phyloP scores from a whole-genome alignment of 2,113 vertebrate species.

The Tor tambroides region DNA sequence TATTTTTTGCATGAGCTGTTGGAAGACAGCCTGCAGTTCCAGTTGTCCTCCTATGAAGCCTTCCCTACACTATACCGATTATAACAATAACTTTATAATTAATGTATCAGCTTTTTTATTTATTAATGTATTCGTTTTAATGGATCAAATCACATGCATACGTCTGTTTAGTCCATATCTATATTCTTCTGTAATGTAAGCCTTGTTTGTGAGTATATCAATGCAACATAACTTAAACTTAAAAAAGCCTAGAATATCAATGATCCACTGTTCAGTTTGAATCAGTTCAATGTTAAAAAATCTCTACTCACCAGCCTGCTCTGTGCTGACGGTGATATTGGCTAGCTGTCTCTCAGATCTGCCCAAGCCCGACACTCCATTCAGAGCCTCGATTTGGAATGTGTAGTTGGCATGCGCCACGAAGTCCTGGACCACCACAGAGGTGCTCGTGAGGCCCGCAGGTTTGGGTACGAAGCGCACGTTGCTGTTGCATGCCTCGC shows the following conservation, averaged over 20 bases:
- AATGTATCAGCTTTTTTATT: no score
- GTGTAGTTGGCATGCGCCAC: conserved; percentile 92
- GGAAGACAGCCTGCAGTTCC: no score
- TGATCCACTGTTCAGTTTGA: neutral
- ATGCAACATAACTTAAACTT: neutral
- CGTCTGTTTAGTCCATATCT: neutral
- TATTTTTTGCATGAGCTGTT: no score
- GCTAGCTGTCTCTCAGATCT: conserved; percentile 84
- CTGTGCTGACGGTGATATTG: conserved; percentile 88
- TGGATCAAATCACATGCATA: neutral
- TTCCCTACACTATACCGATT: no score
- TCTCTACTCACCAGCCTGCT: conserved; percentile 88
- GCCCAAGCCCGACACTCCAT: conserved; percentile 90
- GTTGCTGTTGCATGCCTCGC: conserved; percentile 89
- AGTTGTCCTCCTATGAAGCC: no score
- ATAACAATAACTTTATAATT: no score
- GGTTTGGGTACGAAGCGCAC: conserved; percentile 89
- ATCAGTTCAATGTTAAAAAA: neutral
- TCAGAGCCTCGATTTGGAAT: conserved; percentile 93
- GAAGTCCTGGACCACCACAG: conserved; percentile 91
- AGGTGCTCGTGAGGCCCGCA: conserved; percentile 85
- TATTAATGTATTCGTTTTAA: no score
- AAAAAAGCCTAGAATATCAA: neutral
- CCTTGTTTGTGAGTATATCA: neutral
- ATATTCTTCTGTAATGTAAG: neutral